phyloP scores from a whole-genome alignment of 2,888 invertebrate species.

The Hirtodrosophila trivittata region DNA sequence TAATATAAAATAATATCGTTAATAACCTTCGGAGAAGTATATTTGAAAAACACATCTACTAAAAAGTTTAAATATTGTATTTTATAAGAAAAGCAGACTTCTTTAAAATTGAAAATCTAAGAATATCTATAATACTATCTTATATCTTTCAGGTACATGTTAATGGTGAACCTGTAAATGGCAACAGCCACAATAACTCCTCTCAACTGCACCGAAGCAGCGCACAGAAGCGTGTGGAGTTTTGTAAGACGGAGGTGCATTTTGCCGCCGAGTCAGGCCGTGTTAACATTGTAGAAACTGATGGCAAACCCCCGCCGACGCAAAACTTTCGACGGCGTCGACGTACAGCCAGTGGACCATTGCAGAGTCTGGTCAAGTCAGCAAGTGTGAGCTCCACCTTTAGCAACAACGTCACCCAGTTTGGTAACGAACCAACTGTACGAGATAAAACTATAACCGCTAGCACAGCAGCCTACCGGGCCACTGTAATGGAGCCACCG shows the following conservation, averaged over 20 bases:
- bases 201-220: conserved; percentile 57
- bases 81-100: too few species aligned
- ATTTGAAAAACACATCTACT: too few species aligned
- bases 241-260: conserved; percentile 94
- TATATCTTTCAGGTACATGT: conserved; percentile 77
- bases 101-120: too few species aligned
- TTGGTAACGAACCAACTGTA: conserved; percentile 85
- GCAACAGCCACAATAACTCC: conserved; percentile 22
- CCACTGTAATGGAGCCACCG: conserved; percentile 69
- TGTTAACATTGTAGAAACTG: conserved; percentile 94
- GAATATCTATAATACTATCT: too few species aligned
- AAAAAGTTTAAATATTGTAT: too few species aligned
- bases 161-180: conserved; percentile 70
- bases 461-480: conserved; percentile 73
- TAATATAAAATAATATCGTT: too few species aligned
- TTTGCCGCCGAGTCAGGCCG: conserved; percentile 93
- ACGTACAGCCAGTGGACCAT: conserved; percentile 84
- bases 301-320: conserved; percentile 93
- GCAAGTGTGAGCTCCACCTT: conserved; percentile 71
- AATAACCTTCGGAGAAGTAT: too few species aligned
- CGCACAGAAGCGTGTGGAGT: conserved; percentile 89
- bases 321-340: conserved; percentile 90
- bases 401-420: conserved; percentile 84
- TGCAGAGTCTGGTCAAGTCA: conserved; percentile 78
- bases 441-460: conserved; percentile 61